Percentiles rank a stretch among this genome's conserved stretches.
Conservation (phyloP, 2,888 invertebrate species). For the Chymomyza caudatula region DNA sequence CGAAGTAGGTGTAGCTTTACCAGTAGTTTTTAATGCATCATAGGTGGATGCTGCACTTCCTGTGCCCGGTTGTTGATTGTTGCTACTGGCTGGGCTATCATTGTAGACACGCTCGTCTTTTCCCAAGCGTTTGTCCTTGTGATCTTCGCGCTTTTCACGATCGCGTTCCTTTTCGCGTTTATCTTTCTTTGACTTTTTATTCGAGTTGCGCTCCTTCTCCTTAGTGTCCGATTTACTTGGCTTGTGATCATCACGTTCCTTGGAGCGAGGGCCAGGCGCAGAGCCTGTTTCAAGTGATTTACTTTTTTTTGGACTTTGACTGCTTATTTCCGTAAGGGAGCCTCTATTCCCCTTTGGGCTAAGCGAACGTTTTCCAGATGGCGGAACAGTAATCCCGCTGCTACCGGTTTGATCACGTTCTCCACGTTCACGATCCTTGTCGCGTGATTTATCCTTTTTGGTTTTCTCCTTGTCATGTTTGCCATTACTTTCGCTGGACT, state of each 20-base stretch:
- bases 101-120: constrained; percentile 50
- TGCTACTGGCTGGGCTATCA: constrained; percentile 34
- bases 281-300: constrained; percentile 3
- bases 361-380: constrained; percentile 46
- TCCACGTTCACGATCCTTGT: constrained; percentile 79
- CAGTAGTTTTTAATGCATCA: constrained; percentile 36
- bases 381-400: constrained; percentile 24
- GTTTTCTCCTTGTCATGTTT: constrained; percentile 78
- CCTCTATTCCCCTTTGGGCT: constrained; percentile 54
- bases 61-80: not conserved
- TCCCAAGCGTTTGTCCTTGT: constrained; percentile 63
- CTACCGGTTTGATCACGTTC: constrained; percentile 64
- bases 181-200: constrained; percentile 80
- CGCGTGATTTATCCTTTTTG: constrained; percentile 80
- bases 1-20: constrained; percentile 56
- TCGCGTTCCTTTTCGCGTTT: constrained; percentile 82
- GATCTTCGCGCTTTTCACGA: constrained; percentile 78
- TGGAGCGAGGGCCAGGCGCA: constrained; percentile 48
- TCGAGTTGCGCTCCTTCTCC: constrained; percentile 69
- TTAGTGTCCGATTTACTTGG: constrained; percentile 52
- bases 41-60: constrained; percentile 4
- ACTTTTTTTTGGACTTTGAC: constrained; percentile 54
- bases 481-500: constrained; percentile 75
- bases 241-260: constrained; percentile 64
- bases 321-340: constrained; percentile 43